A percentile compares a stretch with the other conserved stretches of the same genome.
Conservation (phyloP, 2,797 vertebrate species). For the Uromys caudimaculatus region DNA sequence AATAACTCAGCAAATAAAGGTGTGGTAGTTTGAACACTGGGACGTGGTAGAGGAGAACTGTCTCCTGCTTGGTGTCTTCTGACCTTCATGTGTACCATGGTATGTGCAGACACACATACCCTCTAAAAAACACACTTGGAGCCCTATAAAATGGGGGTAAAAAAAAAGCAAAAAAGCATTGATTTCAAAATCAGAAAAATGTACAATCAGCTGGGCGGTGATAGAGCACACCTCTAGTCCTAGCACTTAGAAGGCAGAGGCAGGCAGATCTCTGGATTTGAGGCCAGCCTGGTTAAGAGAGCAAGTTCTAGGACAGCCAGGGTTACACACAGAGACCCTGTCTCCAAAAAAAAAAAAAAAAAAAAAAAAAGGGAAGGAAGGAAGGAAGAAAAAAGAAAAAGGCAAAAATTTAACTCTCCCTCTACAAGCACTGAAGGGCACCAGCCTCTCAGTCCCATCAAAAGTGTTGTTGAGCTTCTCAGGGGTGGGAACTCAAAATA, state of each 20-base stretch:
- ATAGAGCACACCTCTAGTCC: neutral
- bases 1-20: neutral
- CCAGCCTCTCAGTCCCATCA: neutral
- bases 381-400: neutral
- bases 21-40: no score
- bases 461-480: neutral
- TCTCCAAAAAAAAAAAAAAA: neutral
- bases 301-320: neutral
- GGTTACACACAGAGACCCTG: neutral
- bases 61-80: neutral
- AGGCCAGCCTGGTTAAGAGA: neutral
- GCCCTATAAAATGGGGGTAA: neutral
- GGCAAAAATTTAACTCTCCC: neutral
- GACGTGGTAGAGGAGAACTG: neutral
- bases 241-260: neutral
- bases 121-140: neutral
- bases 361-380: neutral
- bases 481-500: neutral
- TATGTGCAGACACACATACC: neutral
- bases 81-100: neutral
- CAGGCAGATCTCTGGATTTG: neutral
- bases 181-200: constrained; percentile 51
- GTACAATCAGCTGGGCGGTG: neutral
- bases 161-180: neutral
- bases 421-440: neutral